Base-by-base conservation (phyloP, 1,140 invertebrate genomes). In the Muscidifurax raptorellus region DNA sequence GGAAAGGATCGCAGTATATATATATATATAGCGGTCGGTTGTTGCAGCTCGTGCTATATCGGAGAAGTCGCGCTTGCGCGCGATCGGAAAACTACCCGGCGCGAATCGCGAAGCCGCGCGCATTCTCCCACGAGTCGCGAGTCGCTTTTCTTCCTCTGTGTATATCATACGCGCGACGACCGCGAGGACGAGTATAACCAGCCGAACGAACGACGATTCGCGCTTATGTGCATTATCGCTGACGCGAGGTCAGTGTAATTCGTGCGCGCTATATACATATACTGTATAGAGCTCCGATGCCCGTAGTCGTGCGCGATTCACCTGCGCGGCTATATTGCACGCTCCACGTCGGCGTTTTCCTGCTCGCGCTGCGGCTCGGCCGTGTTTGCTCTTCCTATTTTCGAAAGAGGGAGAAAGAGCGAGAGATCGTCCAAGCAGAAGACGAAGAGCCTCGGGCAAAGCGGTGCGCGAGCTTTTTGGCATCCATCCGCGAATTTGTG, bases 401-500 rank as follows among this genome's bases (percentile, higher is more conserved):
- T 12, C 59, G 36, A 40, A 9, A 40, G 36, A 36, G n/a, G n/a
- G n/a, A n/a, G n/a, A n/a, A n/a, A 2, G 36, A 36, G 32, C 5
- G 32, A 7, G 5, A 36, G 32, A 4, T 4, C 32, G 32, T 36
- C 5, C 32, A n/a, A n/a, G n/a, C n/a, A n/a, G n/a, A n/a, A n/a
- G 32, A 36, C 5, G 32, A 36, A 7, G 32, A 36, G 4, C 32
- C 32, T 52, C 47, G 47, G 2, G 36, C 7, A 12, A 40, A 52
- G 64, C 25, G n/a, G n/a, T n/a, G 27, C 66, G n/a, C 66, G 66
- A 69, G 66, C 66, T 69, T 87, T 92, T 92, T 92, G 91, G 91
- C 91, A 92, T 79, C 88, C 88, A 84, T 90, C 87, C 90, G 87
- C 83, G 86, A 78, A 88, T 91, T 92, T 91, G 89, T 92, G 88